Evolutionary conservation across 1,140 invertebrate genomes (phyloP).

Genomic region (Matsumurasca onukii): DNA sequence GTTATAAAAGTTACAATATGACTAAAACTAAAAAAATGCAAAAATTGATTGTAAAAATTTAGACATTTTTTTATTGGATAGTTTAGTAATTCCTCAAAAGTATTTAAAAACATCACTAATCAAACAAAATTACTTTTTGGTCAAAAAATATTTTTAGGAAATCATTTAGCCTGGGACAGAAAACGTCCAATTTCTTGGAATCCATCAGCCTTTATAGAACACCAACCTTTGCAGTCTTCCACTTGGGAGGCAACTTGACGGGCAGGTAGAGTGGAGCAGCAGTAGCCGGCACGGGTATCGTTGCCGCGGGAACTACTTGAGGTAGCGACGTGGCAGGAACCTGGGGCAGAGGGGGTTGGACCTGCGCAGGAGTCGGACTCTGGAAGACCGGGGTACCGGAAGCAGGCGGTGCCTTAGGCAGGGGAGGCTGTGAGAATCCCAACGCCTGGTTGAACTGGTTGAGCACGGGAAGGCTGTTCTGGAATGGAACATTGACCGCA

Average conservation of each 20-base stretch:
- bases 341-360: neutral
- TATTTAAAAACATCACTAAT: too few species aligned
- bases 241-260: slow-evolving; percentile 76
- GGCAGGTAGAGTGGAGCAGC: slow-evolving; percentile 50
- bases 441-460: neutral
- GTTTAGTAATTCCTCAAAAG: too few species aligned
- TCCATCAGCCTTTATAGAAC: too few species aligned
- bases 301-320: neutral
- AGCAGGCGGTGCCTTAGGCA: too few species aligned
- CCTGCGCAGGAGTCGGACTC: slow-evolving; percentile 23
- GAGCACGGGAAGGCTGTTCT: neutral
- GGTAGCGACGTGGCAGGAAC: slow-evolving; percentile 3
- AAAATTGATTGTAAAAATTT: too few species aligned
- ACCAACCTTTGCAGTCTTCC: slow-evolving; percentile 81
- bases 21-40: too few species aligned
- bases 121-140: too few species aligned
- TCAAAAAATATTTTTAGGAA: too few species aligned
- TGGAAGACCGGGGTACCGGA: slow-evolving; percentile 36
- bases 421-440: slow-evolving; percentile 32
- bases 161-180: too few species aligned
- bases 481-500: neutral
- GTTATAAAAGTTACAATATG: too few species aligned
- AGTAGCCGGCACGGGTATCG: neutral
- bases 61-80: too few species aligned
- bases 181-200: too few species aligned